Base-by-base conservation (phyloP, 1,140 invertebrate species). In the Tetraneura akinire region DNA sequence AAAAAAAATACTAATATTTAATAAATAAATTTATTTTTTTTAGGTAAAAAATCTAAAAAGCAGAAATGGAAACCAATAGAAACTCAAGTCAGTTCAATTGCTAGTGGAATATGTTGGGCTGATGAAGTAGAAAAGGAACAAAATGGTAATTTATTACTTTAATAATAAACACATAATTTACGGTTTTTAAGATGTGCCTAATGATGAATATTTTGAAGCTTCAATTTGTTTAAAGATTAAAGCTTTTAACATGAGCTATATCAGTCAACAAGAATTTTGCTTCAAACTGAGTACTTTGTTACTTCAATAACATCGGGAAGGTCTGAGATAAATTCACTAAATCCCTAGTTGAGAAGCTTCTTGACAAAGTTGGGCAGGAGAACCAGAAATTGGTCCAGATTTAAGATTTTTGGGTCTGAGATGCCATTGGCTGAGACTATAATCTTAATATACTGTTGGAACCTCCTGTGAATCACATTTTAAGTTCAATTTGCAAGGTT, bases 1-100 rank as follows among this genome's bases (percentile, higher is more conserved):
- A n/a, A n/a, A n/a, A n/a, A n/a, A n/a, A n/a, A n/a, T n/a, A n/a
- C n/a, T n/a, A n/a, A n/a, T n/a, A n/a, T n/a, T n/a, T n/a, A n/a
- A n/a, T n/a, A n/a, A n/a, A n/a, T 37, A 37, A 3, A 4, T 78
- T 74, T 81, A 51, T 53, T 37, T 85, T 85, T 49, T 66, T 0
- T 80, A 92, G 91, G 89, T 57, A 93, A 93, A 85, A 94, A 93
- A 84, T 90, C 89, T 45, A 91, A 91, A 85, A 93, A 93, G 86
- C 88, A 87, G 82, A 94, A 94, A 86, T 90, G 90, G 57, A 91
- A 89, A 83, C 92, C 91, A 4, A 83, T 94, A 70, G 87, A 88
- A 18, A 85, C 94, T 73, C 90, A 88, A 82, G 89, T 90, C 62
- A 93, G 93, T 84, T 85, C 93, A 86, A 29, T 85, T 88, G 45